These are phyloP conservation scores for Gonocerus acuteangulatus DNA, from an alignment of 2,888 invertebrate species.

Conservation along the genomic window DNA sequence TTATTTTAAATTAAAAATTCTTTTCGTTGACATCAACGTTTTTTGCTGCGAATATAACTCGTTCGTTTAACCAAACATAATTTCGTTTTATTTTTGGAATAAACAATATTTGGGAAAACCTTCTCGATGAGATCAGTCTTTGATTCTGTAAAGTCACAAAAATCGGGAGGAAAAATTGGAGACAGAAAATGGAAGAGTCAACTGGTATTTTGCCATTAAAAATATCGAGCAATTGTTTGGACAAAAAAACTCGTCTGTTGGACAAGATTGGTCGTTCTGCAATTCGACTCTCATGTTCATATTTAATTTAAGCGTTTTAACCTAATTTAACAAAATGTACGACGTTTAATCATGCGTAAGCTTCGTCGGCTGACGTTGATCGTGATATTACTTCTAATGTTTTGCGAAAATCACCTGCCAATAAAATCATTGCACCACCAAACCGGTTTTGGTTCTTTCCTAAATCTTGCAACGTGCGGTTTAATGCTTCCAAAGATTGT, in stretches of 20 bases:
- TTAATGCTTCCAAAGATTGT: too few relatives aligned
- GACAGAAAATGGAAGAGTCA: conserved; percentile 35
- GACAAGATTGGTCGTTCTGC: conserved; percentile 37
- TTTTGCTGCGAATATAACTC: conserved; percentile 41
- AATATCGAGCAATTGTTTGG: conserved; percentile 40
- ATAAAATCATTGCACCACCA: conserved; percentile 35
- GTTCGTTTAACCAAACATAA: conserved; percentile 38
- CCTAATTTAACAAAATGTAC: conserved; percentile 26
- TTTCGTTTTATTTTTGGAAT: conserved; percentile 37
- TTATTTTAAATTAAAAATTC: conserved; percentile 39
- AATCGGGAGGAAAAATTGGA: conserved; percentile 39
- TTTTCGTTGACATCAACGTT: conserved; percentile 39
- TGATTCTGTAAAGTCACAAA: conserved; percentile 38
- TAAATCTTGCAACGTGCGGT: too few relatives aligned
- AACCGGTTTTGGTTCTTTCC: conserved; percentile 13
- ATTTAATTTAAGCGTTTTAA: conserved; percentile 37
- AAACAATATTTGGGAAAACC: conserved; percentile 38
- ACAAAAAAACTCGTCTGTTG: conserved; percentile 36
- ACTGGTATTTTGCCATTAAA: too few relatives aligned
- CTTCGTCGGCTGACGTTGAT: conserved; percentile 30
- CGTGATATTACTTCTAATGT: conserved; percentile 28
- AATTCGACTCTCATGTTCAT: conserved; percentile 39
- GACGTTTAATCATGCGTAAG: conserved; percentile 28
- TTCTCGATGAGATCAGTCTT: conserved; percentile 39
- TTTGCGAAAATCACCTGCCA: conserved; percentile 33